Evolutionary conservation across 1,140 invertebrate species (phyloP).

Genomic region (Linepithema humile): DNA sequence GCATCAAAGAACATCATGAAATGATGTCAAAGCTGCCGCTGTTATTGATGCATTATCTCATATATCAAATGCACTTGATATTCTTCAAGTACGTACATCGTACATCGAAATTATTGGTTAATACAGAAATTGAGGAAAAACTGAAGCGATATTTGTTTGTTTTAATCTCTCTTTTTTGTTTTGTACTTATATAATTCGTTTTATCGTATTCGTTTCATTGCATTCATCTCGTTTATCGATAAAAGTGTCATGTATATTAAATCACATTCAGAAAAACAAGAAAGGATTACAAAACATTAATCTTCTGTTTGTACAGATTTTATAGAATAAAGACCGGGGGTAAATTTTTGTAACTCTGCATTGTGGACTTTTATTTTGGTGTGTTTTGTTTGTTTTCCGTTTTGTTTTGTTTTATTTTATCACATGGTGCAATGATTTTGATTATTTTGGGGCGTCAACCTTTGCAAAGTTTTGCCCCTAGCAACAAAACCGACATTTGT

Average conservation of each 20-base stretch:
- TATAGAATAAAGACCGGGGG: not conserved
- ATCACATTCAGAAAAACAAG: constrained; percentile 10
- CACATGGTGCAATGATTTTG: not conserved
- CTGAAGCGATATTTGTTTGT: constrained; percentile 13
- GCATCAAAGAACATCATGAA: constrained; percentile 2
- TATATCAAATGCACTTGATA: not conserved
- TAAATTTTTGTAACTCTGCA: constrained; percentile 7
- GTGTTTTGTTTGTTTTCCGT: not conserved
- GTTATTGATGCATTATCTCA: constrained; percentile 14
- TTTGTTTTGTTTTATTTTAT: not conserved
- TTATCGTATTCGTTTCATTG: not conserved
- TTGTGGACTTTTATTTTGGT: constrained; percentile 17
- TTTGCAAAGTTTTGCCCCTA: not conserved
- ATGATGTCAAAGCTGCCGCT: not conserved
- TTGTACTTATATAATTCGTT: not conserved
- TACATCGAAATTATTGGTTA: constrained; percentile 5
- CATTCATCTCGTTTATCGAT: not conserved
- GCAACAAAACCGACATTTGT: constrained; percentile 48
- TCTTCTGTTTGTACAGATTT: not conserved
- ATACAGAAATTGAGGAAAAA: constrained; percentile 17
- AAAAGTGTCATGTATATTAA: not conserved
- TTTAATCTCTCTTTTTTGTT: constrained; percentile 1
- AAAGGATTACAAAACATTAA: not conserved
- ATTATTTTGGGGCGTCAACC: too few relatives aligned
- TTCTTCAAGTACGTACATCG: not conserved